These are phyloP conservation scores for Drosophila burlai DNA, from an alignment of 1,140 invertebrate genomes.

Conservation along the genomic window DNA sequence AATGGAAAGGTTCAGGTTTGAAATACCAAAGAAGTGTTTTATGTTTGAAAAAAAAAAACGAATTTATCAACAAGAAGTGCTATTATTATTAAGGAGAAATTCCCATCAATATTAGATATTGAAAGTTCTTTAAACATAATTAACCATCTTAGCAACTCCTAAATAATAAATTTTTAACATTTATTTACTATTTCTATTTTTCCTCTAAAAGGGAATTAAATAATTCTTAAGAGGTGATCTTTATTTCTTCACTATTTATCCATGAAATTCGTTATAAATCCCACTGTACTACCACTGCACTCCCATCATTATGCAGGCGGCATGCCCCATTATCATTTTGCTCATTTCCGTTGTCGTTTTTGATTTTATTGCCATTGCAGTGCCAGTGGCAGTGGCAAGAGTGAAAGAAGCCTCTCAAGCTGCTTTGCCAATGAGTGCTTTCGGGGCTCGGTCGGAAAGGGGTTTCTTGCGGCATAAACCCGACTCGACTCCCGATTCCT, in stretches of 20 bases:
- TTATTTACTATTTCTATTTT: not conserved
- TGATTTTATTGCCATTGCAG: slow-evolving; percentile 27
- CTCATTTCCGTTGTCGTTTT: slow-evolving; percentile 71
- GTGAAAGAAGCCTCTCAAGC: slow-evolving; percentile 19
- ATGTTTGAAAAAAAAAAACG: too few species aligned
- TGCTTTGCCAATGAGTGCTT: slow-evolving; percentile 57
- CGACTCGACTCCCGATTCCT: not conserved
- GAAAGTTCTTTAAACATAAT: not conserved
- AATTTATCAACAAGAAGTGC: not conserved
- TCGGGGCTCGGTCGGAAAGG: slow-evolving; percentile 21
- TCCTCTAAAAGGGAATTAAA: not conserved
- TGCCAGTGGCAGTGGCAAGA: not conserved
- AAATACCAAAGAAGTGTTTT: not conserved
- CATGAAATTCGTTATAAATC: not conserved
- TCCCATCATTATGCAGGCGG: slow-evolving; percentile 69
- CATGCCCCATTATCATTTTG: slow-evolving; percentile 74
- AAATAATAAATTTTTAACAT: not conserved
- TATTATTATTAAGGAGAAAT: too few species aligned
- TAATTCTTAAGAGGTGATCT: too few species aligned
- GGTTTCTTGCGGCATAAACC: slow-evolving; percentile 1
- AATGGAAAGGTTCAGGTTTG: too few species aligned
- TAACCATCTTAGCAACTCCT: not conserved
- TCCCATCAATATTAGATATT: not conserved
- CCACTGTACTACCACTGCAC: slow-evolving; percentile 27
- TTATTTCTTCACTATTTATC: not conserved